Evolutionary conservation across 1,140 invertebrate species (phyloP).

Genomic region (Drosophila prosaltans): DNA sequence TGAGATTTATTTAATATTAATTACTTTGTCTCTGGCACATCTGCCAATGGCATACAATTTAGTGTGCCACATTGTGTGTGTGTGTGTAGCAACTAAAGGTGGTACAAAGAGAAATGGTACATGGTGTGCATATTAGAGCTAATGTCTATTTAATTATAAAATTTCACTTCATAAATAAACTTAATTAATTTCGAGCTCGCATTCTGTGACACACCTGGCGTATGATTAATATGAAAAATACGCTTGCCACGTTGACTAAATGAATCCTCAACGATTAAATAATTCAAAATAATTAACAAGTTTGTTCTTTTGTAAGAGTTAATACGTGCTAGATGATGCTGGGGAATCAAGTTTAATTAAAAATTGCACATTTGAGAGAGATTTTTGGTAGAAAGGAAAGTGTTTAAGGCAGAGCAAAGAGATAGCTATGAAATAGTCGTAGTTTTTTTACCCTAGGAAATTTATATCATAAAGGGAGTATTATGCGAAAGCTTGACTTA

Average conservation of each 20-base stretch:
- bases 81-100: background rate
- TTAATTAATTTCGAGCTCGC: slow-evolving; percentile 63
- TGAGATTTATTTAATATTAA: slow-evolving; percentile 70
- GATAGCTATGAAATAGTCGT: background rate
- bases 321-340: background rate
- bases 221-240: slow-evolving; percentile 65
- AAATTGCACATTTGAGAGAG: slow-evolving; percentile 2
- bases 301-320: background rate
- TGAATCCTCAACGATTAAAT: background rate
- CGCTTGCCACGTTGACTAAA: slow-evolving; percentile 2
- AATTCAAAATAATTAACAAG: background rate
- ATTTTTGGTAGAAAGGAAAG: background rate
- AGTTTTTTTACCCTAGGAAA: no score
- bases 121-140: slow-evolving; percentile 29
- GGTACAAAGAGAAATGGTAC: background rate
- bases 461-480: no score
- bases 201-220: slow-evolving; percentile 63
- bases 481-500: no score
- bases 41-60: slow-evolving; percentile 48
- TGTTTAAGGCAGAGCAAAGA: background rate
- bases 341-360: background rate
- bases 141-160: slow-evolving; percentile 70
- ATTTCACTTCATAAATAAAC: slow-evolving; percentile 72
- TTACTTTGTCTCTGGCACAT: slow-evolving; percentile 63
- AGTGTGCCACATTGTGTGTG: background rate